These are phyloP conservation scores for Tolypeutes matacus DNA, from an alignment of 2,797 vertebrate genomes.

Conservation along the genomic window DNA sequence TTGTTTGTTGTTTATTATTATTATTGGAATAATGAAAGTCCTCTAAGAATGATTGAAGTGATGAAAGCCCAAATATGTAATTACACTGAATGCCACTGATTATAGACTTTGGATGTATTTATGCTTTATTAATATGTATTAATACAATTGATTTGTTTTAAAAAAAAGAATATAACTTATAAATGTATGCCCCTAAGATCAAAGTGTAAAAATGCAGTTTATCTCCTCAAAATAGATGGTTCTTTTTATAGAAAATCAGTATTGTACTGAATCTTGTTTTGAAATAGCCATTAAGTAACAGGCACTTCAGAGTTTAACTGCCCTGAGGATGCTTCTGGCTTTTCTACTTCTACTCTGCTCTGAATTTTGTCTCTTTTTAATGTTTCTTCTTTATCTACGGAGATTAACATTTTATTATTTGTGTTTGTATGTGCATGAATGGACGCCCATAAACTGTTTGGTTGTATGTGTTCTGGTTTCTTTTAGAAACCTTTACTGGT, in stretches of 20 bases:
- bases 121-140: no score
- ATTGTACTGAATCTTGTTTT: not conserved
- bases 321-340: slow-evolving; percentile 65
- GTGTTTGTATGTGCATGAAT: slow-evolving; percentile 1
- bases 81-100: no score
- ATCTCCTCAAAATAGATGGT: accelerated
- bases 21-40: no score
- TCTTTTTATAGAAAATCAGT: slow-evolving; percentile 64
- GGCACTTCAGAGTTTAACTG: slow-evolving; percentile 44
- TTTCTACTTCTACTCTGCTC: slow-evolving; percentile 62
- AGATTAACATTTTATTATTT: slow-evolving; percentile 73
- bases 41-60: no score
- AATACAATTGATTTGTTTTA: no score
- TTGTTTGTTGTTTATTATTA: no score
- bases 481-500: not conserved
- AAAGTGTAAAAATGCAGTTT: slow-evolving; percentile 65
- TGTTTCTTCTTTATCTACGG: slow-evolving; percentile 62
- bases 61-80: no score
- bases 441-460: slow-evolving; percentile 56
- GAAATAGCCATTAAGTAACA: slow-evolving; percentile 63
- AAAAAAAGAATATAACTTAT: slow-evolving; percentile 57
- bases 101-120: no score
- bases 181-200: slow-evolving; percentile 60
- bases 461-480: slow-evolving; percentile 46
- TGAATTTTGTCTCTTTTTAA: slow-evolving; percentile 71